Evolutionary conservation across 1,140 invertebrate species (phyloP).

Genomic region (Eufriesea mexicana): DNA sequence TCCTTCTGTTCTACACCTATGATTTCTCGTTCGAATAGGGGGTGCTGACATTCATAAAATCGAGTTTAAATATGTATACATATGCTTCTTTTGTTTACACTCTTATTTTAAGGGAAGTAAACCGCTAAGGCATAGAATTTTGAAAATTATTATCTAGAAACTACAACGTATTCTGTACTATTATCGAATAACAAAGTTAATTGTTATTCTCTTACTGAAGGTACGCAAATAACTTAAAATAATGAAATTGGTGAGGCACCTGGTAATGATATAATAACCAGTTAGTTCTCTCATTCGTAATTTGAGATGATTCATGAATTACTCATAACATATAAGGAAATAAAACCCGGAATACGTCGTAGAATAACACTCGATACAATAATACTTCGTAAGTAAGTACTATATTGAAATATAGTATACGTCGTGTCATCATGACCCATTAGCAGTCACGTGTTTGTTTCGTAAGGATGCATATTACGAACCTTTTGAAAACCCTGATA

Average conservation of each 20-base stretch:
- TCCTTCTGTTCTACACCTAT: no score
- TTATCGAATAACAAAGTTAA: not conserved
- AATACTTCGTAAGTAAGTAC: not conserved
- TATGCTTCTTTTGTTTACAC: no score
- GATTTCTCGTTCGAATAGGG: not conserved
- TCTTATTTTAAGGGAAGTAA: no score
- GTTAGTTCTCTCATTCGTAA: not conserved
- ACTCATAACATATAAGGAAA: not conserved
- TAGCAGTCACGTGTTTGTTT: slow-evolving; percentile 5
- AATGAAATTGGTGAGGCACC: not conserved
- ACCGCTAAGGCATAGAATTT: not conserved
- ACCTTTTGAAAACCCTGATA: not conserved
- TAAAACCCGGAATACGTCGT: not conserved
- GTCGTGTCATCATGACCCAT: not conserved
- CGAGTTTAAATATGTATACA: no score
- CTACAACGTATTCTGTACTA: no score
- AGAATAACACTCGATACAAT: not conserved
- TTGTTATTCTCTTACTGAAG: not conserved
- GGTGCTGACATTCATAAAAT: no score
- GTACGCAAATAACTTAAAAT: not conserved
- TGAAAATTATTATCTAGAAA: not conserved
- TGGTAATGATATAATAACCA: not conserved
- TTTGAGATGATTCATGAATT: not conserved
- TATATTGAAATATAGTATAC: not conserved
- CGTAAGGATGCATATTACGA: not conserved